These are phyloP conservation scores for Teinopalpus imperialis DNA, from an alignment of 2,888 invertebrate genomes.

Conservation along the genomic window DNA sequence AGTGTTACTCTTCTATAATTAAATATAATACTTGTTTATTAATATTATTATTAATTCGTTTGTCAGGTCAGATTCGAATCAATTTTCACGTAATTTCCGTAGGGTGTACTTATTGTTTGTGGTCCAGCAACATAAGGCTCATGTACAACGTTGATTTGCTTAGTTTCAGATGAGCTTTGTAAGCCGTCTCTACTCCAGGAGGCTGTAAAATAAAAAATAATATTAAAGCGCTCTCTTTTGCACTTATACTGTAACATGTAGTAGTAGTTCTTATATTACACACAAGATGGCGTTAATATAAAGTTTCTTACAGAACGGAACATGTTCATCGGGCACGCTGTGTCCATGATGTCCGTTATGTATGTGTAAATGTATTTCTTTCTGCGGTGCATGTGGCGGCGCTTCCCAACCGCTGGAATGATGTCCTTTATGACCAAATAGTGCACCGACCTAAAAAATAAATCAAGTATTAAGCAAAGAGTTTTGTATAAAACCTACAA, in stretches of 20 bases:
- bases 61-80: constrained; percentile 25
- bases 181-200: constrained; percentile 60
- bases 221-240: constrained; percentile 38
- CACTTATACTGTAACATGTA: neutral
- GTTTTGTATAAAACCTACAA: no score
- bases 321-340: constrained; percentile 36
- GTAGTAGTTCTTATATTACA: constrained; percentile 25
- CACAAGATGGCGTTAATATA: constrained; percentile 29
- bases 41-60: no score
- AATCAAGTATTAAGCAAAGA: no score
- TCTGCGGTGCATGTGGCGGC: constrained; percentile 44
- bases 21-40: no score
- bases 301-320: constrained; percentile 33
- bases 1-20: no score
- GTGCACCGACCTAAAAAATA: constrained; percentile 57
- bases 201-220: constrained; percentile 42
- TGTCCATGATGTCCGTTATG: constrained; percentile 52
- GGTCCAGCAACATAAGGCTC: constrained; percentile 55
- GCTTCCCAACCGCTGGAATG: constrained; percentile 51
- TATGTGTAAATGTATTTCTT: constrained; percentile 75
- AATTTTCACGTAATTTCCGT: constrained; percentile 58
- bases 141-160: constrained; percentile 41
- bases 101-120: constrained; percentile 67
- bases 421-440: constrained; percentile 55
- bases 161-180: constrained; percentile 34